Conservation (phyloP, 2,888 invertebrate genomes). For the Linnaemya tessellans region DNA sequence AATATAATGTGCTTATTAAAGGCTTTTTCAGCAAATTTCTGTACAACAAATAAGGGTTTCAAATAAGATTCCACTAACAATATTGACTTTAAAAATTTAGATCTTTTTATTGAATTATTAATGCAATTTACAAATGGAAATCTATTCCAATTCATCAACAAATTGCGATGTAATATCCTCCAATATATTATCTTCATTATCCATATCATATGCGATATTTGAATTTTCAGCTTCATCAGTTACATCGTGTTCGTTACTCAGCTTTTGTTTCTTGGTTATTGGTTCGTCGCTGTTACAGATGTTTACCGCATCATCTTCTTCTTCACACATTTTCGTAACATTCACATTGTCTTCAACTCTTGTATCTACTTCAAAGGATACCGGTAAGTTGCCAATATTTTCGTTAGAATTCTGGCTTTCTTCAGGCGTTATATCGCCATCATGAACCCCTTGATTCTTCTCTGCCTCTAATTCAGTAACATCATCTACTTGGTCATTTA, state of each 20-base stretch:
- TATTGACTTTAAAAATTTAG: too few species aligned
- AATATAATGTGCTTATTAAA: too few species aligned
- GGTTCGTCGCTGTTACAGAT: constrained; percentile 42
- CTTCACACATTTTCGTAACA: background rate
- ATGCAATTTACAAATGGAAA: background rate
- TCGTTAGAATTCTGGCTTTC: background rate
- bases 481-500: constrained; percentile 36
- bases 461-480: background rate
- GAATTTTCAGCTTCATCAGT: background rate
- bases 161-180: constrained; percentile 74
- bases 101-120: too few species aligned
- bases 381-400: constrained; percentile 1
- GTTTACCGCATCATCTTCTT: background rate
- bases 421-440: background rate
- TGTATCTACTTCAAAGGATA: constrained; percentile 24
- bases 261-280: constrained; percentile 58
- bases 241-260: constrained; percentile 24
- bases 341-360: constrained; percentile 17
- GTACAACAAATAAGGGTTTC: too few species aligned
- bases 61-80: too few species aligned
- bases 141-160: constrained; percentile 75
- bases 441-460: background rate
- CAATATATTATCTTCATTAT: constrained; percentile 66
- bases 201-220: background rate
- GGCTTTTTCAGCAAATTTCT: too few species aligned